Conservation (phyloP, 2,113 vertebrate species). For the Triplophysa rosa region DNA sequence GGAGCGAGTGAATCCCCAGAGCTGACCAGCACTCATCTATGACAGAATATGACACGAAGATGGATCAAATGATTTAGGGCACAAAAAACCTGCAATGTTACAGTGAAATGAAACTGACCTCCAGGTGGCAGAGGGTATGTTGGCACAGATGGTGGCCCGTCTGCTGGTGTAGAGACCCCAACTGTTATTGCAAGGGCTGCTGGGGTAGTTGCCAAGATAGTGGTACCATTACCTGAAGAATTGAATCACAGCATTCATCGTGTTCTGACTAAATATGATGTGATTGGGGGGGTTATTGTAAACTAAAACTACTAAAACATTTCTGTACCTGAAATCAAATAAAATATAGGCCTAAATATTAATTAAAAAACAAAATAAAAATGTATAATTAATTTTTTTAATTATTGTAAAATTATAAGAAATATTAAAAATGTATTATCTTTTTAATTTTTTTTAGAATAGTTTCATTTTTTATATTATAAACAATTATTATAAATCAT, state of each 20-base stretch:
- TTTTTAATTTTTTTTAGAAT: too few species aligned
- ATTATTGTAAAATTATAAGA: too few species aligned
- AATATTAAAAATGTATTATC: too few species aligned
- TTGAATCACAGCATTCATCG: neutral
- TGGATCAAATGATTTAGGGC: neutral
- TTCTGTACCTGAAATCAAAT: too few species aligned
- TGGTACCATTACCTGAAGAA: slow-evolving; percentile 60
- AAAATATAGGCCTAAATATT: too few species aligned
- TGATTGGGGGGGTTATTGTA: too few species aligned
- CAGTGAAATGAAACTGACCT: slow-evolving; percentile 66
- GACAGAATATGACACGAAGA: neutral
- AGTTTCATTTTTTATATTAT: too few species aligned
- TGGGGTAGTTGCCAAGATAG: slow-evolving; percentile 50
- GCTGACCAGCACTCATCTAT: slow-evolving; percentile 80
- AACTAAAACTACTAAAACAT: too few species aligned
- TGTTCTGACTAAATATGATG: too few species aligned
- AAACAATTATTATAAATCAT: too few species aligned
- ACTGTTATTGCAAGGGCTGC: slow-evolving; percentile 46
- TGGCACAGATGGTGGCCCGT: slow-evolving; percentile 60
- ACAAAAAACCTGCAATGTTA: neutral
- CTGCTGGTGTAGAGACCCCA: slow-evolving; percentile 54
- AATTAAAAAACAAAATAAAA: too few species aligned
- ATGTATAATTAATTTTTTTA: too few species aligned
- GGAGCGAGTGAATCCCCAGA: slow-evolving; percentile 75
- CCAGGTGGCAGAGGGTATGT: slow-evolving; percentile 77